Base-by-base conservation (phyloP, 2,888 invertebrate species). In the Lepas anatifera region DNA sequence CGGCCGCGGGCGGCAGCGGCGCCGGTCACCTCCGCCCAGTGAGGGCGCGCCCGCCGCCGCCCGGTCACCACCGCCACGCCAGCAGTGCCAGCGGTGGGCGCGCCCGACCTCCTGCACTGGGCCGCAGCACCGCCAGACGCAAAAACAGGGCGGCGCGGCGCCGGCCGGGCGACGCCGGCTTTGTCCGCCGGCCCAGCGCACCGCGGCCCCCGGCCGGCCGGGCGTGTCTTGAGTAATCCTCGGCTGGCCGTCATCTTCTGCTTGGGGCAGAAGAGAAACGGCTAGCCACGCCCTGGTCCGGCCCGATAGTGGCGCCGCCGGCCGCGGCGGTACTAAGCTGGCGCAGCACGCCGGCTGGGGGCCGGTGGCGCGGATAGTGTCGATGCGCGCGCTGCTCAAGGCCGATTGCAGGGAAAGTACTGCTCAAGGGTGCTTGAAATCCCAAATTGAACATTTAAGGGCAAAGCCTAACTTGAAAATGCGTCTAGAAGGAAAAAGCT, bases 171-270 rank as follows among this genome's bases (percentile, higher is more conserved):
- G 25, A 13, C 27, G n/a, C 29, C 25, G 58, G 32, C 58, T 58
- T 58, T 58, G 58, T 58, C 58, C 58, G 58, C 58, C 22, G 58
- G 41, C 16, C 10, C 41, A 32, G 58, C 6, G 29, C 16, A 18
- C 52, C 52, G 52, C 50, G 2, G 1, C 41, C 11, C 18, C 58
- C 32, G 32, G 58, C 58, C 35, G 58, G 32, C 35, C 58, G 58
- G 58, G 58, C 58, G 58, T 58, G 58, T 58, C 58, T 58, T 58
- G 58, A 58, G 58, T 58, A 58, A 58, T 58, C 35, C 58, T 22
- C 58, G 58, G 32, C 58, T 58, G 58, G 58, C 58, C 58, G 58
- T 58, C 58, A 58, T 58, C 58, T 58, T 58, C 58, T 58, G 58
- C 58, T 58, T 58, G 18, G 58, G 58, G 58, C 58, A 35, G 58